Evolutionary conservation across 2,797 vertebrate species (phyloP).

Genomic region (Austrolebias charrua): DNA sequence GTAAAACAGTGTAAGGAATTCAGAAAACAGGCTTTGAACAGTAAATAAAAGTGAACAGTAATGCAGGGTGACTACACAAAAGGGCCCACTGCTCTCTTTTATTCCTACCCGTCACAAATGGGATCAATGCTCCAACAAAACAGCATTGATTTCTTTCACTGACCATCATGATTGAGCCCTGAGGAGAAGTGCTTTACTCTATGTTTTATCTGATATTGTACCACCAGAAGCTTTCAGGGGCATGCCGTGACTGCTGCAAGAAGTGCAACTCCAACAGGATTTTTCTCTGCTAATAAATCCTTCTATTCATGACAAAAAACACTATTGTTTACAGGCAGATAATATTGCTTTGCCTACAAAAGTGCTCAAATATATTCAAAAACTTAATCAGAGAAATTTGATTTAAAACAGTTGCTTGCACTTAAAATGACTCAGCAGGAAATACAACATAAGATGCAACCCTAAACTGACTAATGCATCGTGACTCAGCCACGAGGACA

Average conservation of each 20-base stretch:
- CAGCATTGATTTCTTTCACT: constrained; percentile 60
- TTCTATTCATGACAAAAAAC: constrained; percentile 1
- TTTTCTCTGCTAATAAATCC: not conserved
- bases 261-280: not conserved
- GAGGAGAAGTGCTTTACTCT: constrained; percentile 34
- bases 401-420: constrained; percentile 5
- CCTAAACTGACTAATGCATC: constrained; percentile 13
- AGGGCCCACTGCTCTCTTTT: constrained; percentile 44
- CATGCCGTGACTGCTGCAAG: not conserved
- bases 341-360: constrained; percentile 15
- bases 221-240: constrained; percentile 6
- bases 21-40: constrained; percentile 51
- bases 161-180: constrained; percentile 56
- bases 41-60: constrained; percentile 60
- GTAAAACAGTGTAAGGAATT: constrained; percentile 47
- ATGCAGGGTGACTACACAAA: constrained; percentile 55
- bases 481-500: constrained; percentile 19
- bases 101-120: constrained; percentile 54
- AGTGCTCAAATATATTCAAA: not conserved
- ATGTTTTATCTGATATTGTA: constrained; percentile 13
- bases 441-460: constrained; percentile 5
- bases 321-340: constrained; percentile 1
- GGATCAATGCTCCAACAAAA: constrained; percentile 71
- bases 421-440: constrained; percentile 11
- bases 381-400: not conserved